phyloP scores from a whole-genome alignment of 2,888 invertebrate genomes.

The Homarus gammarus region DNA sequence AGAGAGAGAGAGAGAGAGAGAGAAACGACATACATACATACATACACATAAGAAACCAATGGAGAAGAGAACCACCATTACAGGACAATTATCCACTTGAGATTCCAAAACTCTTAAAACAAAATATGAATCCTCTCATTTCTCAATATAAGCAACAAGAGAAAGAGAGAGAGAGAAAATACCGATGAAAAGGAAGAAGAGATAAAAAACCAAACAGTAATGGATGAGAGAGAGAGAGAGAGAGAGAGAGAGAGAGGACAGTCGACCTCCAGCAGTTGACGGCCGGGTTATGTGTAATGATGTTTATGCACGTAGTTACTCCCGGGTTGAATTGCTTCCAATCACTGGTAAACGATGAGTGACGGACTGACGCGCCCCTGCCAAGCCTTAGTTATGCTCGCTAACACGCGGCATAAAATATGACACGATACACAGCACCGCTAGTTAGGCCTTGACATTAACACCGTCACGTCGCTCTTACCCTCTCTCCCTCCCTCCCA shows the following conservation, averaged over 20 bases:
- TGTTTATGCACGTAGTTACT: constrained; percentile 11
- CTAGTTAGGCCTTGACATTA: constrained; percentile 55
- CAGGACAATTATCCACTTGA: no score
- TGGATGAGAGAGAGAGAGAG: neutral
- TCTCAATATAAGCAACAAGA: neutral
- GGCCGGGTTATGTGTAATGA: constrained; percentile 43
- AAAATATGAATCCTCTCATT: no score
- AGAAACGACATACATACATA: neutral
- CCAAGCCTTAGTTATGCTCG: constrained; percentile 37
- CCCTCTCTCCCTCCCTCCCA: neutral
- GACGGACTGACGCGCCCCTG: constrained; percentile 54
- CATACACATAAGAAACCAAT: no score
- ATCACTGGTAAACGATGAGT: constrained; percentile 59
- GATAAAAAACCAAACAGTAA: no score
- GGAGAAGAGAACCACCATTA: no score
- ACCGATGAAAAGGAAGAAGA: neutral
- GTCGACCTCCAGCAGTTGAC: no score
- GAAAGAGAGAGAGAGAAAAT: neutral
- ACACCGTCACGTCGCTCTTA: constrained; percentile 25
- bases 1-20: neutral
- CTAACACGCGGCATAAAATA: constrained; percentile 54
- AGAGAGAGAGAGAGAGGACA: neutral
- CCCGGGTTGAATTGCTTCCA: constrained; percentile 55
- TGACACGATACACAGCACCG: constrained; percentile 53
- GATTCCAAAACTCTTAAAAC: no score